Evolutionary conservation across 2,888 invertebrate species (phyloP).

Genomic region (Macrosoma leucophasiata): DNA sequence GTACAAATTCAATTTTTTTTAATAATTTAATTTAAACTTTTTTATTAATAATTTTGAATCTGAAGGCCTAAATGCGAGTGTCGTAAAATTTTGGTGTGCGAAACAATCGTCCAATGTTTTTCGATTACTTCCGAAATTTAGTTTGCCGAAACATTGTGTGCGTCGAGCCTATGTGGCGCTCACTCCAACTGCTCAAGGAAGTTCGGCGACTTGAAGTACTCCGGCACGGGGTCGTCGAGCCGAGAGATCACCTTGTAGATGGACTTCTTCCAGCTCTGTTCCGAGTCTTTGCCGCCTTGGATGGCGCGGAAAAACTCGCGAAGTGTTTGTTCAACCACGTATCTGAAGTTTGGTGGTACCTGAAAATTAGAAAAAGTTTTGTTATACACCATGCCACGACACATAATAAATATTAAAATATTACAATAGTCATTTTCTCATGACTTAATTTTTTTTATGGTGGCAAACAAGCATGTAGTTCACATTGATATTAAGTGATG

Average conservation of each 20-base stretch:
- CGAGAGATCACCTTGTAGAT: constrained; percentile 99
- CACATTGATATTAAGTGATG: too few species aligned
- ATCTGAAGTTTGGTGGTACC: constrained; percentile 98
- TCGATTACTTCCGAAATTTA: constrained; percentile 36
- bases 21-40: constrained; percentile 66
- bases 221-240: constrained; percentile 98
- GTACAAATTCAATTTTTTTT: constrained; percentile 61
- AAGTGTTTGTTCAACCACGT: constrained; percentile 97
- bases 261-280: constrained; percentile 99
- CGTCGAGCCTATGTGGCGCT: constrained; percentile 49
- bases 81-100: constrained; percentile 78
- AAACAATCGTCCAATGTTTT: constrained; percentile 64
- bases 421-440: too few species aligned
- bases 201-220: constrained; percentile 99
- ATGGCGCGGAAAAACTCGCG: constrained; percentile 99
- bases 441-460: too few species aligned
- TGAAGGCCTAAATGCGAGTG: constrained; percentile 82
- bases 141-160: constrained; percentile 54
- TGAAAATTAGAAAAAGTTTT: constrained; percentile 57
- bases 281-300: constrained; percentile 95
- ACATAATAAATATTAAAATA: too few species aligned
- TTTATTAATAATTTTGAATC: constrained; percentile 78
- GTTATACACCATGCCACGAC: neutral
- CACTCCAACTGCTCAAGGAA: constrained; percentile 99
- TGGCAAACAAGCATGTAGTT: too few species aligned